Evolutionary conservation across 1,140 invertebrate species (phyloP).

Genomic region (Cataglyphis hispanica): DNA sequence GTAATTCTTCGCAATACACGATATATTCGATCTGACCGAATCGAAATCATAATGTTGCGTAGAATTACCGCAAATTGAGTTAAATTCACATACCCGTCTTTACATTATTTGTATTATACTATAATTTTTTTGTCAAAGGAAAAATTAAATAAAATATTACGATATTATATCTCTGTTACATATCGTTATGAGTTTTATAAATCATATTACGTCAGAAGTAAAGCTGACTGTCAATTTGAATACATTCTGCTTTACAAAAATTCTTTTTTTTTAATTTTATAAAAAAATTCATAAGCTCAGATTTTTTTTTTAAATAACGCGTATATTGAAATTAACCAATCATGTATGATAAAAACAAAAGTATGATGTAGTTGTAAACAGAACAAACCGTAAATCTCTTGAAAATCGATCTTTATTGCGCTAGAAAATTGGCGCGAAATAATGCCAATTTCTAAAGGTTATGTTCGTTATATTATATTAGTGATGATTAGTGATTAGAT

Average conservation of each 20-base stretch:
- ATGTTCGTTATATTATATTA: neutral
- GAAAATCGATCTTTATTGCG: neutral
- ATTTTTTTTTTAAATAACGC: neutral
- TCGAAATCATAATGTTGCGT: neutral
- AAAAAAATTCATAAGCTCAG: neutral
- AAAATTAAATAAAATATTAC: conserved; percentile 4
- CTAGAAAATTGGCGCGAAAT: conserved; percentile 25
- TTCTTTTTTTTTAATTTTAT: neutral
- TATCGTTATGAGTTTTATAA: neutral
- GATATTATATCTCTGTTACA: neutral
- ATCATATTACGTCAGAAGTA: neutral
- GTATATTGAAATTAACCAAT: neutral
- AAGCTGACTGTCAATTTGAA: neutral
- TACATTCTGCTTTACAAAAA: neutral
- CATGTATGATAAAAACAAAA: too few relatives aligned
- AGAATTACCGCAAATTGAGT: neutral
- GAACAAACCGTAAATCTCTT: neutral
- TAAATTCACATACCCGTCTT: neutral
- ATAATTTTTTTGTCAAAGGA: neutral
- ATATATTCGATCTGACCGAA: neutral
- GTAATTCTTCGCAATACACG: conserved; percentile 54
- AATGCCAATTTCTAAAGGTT: conserved; percentile 51
- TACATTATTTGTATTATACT: neutral
- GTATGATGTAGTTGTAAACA: neutral
- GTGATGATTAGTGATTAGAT: too few relatives aligned